These are phyloP conservation scores for Eubasilissa regina DNA, from an alignment of 1,140 invertebrate species.

Conservation along the genomic window DNA sequence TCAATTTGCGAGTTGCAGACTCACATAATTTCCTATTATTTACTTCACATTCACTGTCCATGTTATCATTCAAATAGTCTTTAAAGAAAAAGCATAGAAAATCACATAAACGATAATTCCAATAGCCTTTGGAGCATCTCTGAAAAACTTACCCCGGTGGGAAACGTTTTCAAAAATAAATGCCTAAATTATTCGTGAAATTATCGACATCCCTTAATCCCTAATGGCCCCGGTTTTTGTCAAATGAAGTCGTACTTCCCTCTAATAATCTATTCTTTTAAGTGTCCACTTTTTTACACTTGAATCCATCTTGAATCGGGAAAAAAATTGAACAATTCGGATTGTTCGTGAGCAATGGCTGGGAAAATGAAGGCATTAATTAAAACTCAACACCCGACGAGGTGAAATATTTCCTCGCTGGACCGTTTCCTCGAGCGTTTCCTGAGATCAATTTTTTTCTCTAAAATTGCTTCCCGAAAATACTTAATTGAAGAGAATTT, in stretches of 20 bases:
- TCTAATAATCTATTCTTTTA: conserved; percentile 33
- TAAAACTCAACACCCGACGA: conserved; percentile 35
- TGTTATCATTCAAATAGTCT: too few species aligned
- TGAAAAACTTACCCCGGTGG: too few species aligned
- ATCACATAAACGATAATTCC: too few species aligned
- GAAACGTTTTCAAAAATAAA: conserved; percentile 3
- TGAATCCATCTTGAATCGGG: conserved; percentile 34
- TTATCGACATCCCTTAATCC: conserved; percentile 7
- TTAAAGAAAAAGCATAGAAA: too few species aligned
- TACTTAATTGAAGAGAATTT: conserved; percentile 16
- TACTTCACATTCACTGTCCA: too few species aligned
- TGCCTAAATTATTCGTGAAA: conserved; percentile 32
- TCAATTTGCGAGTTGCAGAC: too few species aligned
- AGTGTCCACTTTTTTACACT: conserved; percentile 37
- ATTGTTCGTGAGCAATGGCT: conserved; percentile 41
- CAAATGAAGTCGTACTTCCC: conserved; percentile 25
- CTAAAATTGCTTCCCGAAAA: conserved; percentile 1
- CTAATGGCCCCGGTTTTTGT: conserved; percentile 11
- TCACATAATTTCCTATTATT: too few species aligned
- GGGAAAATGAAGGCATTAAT: conserved; percentile 34
- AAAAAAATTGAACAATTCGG: conserved; percentile 39
- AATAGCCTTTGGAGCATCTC: too few species aligned
- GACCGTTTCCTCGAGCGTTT: conserved; percentile 8
- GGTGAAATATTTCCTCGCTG: conserved; percentile 24
- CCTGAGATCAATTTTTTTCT: not conserved